Evolutionary conservation across 2,888 invertebrate species (phyloP).

Genomic region (Pimpla rufipes): DNA sequence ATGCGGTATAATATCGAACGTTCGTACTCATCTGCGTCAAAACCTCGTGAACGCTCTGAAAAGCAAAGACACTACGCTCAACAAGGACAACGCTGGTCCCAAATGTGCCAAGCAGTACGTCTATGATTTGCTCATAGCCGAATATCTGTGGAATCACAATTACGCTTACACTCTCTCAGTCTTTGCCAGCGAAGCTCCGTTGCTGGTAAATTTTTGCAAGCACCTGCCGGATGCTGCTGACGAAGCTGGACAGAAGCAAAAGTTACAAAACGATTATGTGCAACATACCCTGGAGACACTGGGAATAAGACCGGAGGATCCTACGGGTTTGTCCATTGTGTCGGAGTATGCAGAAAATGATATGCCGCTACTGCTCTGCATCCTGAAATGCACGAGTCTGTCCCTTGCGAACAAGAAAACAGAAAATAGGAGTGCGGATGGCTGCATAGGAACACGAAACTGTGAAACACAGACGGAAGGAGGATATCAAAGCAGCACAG

Average conservation of each 20-base stretch:
- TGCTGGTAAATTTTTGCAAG: conserved; percentile 81
- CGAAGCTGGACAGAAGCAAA: conserved; percentile 69
- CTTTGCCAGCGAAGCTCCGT: conserved; percentile 83
- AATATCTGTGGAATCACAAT: conserved; percentile 82
- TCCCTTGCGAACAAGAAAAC: conserved; percentile 40
- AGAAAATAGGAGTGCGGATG: not conserved
- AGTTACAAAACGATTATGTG: conserved; percentile 81
- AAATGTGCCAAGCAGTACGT: conserved; percentile 83
- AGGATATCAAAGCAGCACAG: conserved; percentile 37
- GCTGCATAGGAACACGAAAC: conserved; percentile 36
- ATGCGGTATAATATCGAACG: conserved; percentile 83
- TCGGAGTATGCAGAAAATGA: conserved; percentile 78
- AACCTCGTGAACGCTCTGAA: conserved; percentile 83
- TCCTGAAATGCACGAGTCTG: conserved; percentile 76
- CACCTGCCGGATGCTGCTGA: conserved; percentile 65
- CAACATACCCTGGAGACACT: conserved; percentile 81
- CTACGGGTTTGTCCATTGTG: conserved; percentile 78
- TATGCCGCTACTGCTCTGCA: conserved; percentile 79
- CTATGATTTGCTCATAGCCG: conserved; percentile 83
- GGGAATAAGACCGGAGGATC: conserved; percentile 78
- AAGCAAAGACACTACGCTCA: conserved; percentile 77
- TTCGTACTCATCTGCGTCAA: conserved; percentile 82
- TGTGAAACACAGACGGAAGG: conserved; percentile 72
- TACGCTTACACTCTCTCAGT: conserved; percentile 83
- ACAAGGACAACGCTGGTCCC: conserved; percentile 70